phyloP scores from a whole-genome alignment of 2,888 invertebrate genomes.

The Leptarthrus brevirostris region DNA sequence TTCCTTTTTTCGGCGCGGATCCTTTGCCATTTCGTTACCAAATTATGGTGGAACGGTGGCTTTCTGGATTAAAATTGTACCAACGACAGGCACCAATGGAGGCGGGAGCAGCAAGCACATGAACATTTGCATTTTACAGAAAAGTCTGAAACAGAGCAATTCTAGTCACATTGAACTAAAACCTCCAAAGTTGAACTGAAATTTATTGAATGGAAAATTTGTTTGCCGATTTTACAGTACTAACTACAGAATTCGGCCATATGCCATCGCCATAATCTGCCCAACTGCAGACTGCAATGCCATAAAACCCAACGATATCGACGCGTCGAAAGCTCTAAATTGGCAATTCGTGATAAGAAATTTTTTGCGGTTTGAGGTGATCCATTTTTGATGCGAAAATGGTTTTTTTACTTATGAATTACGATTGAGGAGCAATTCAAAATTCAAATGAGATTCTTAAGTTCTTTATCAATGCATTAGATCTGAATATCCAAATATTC shows the following conservation, averaged over 20 bases:
- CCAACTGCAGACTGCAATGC: neutral
- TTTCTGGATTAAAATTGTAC: constrained; percentile 28
- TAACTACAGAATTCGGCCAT: constrained; percentile 26
- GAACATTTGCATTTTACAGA: constrained; percentile 43
- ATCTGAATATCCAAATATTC: too few relatives aligned
- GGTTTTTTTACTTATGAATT: too few relatives aligned
- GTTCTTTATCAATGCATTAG: too few relatives aligned
- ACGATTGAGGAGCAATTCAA: too few relatives aligned
- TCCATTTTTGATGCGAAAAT: too few relatives aligned
- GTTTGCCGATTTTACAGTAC: constrained; percentile 37
- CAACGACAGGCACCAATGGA: neutral
- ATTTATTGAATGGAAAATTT: constrained; percentile 47
- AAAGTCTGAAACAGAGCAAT: constrained; percentile 10
- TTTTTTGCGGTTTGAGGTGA: too few relatives aligned
- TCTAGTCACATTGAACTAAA: constrained; percentile 29
- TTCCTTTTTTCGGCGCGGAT: constrained; percentile 3
- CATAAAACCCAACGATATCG: constrained; percentile 26
- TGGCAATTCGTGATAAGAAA: constrained; percentile 44
- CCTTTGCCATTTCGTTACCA: neutral
- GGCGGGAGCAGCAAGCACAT: neutral
- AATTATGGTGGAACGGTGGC: constrained; percentile 8
- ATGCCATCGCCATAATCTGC: constrained; percentile 7
- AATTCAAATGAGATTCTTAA: too few relatives aligned
- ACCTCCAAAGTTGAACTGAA: constrained; percentile 30
- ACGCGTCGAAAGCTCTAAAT: constrained; percentile 42